Evolutionary conservation across 1,140 invertebrate genomes (phyloP), one percentile per base, ranked within the genome.

Genomic region (Calephelis nemesis): DNA sequence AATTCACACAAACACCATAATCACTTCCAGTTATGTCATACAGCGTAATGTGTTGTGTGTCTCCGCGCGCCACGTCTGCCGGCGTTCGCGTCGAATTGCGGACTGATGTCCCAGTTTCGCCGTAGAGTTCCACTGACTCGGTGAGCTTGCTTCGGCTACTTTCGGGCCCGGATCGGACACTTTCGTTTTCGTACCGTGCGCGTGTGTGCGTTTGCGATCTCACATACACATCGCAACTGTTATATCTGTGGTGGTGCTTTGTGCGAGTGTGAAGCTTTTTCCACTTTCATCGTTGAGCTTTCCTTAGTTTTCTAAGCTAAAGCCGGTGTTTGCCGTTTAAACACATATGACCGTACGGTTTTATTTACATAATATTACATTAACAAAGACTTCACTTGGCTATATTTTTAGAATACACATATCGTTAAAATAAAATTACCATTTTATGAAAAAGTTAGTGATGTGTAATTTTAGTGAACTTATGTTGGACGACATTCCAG

Each of bases 91-190:
- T 84, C 84, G 74, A 78, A 77, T 82, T 83, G 82, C 82, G 80
- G 83, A 88, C 83, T 87, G 85, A 89, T 90, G 88, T 90, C 87
- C 90, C 83, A 87, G 82, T 89, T 88, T 88, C 80, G 76, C 71
- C 84, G 85, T 75, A 79, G 83, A 89, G 85, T 91, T 92, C 91
- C 80, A 92, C 90, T 92, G 89, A 92, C 90, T 91, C 79, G 79
- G 87, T 88, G 87, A 85, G 82, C 86, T 80, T 79, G 82, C 80
- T 79, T 91, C 91, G 90, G 89, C 75, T 62, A 75, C 82, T 78
- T 72, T 85, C 87, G 85, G 82, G 2, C 85, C 73, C 60, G 75
- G 79, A 74, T 90, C 87, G 88, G 84, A 76, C 86, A 92, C 87
- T 93, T 92, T 91, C 87, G 87, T 90, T 91, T 90, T 91, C 88